These are phyloP conservation scores for Nysson spinosus DNA, from an alignment of 2,888 invertebrate genomes.

Conservation along the genomic window DNA sequence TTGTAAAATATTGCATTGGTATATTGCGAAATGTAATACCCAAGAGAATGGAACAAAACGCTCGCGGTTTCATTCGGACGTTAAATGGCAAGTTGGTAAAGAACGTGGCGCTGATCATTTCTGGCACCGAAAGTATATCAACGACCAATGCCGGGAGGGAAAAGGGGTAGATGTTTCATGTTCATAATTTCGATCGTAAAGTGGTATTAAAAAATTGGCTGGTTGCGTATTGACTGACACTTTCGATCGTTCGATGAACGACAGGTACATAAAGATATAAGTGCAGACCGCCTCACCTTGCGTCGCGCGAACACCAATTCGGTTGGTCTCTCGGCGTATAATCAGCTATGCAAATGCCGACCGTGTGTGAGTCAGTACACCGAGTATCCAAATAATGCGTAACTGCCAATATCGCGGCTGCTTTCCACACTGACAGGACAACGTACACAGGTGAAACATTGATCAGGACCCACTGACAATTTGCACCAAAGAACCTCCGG, in stretches of 20 bases:
- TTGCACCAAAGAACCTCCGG: slow-evolving; percentile 38
- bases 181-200: slow-evolving; percentile 28
- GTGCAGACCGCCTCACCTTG: slow-evolving; percentile 40
- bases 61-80: not conserved
- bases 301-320: slow-evolving; percentile 50
- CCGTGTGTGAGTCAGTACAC: slow-evolving; percentile 14
- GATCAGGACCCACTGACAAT: slow-evolving; percentile 38
- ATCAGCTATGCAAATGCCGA: slow-evolving; percentile 57
- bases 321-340: slow-evolving; percentile 46
- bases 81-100: not conserved
- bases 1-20: slow-evolving; percentile 20
- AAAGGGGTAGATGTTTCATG: too few relatives aligned
- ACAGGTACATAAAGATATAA: slow-evolving; percentile 58
- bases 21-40: slow-evolving; percentile 15
- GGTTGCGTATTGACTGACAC: slow-evolving; percentile 33
- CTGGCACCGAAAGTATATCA: not conserved
- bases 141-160: not conserved
- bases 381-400: slow-evolving; percentile 51
- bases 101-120: slow-evolving; percentile 1
- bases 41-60: not conserved
- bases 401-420: slow-evolving; percentile 58
- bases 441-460: slow-evolving; percentile 44
- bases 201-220: slow-evolving; percentile 40
- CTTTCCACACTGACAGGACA: slow-evolving; percentile 51
- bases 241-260: slow-evolving; percentile 26